Base-by-base conservation (phyloP, 2,888 invertebrate genomes). In the Acanthosepion lycidas region DNA sequence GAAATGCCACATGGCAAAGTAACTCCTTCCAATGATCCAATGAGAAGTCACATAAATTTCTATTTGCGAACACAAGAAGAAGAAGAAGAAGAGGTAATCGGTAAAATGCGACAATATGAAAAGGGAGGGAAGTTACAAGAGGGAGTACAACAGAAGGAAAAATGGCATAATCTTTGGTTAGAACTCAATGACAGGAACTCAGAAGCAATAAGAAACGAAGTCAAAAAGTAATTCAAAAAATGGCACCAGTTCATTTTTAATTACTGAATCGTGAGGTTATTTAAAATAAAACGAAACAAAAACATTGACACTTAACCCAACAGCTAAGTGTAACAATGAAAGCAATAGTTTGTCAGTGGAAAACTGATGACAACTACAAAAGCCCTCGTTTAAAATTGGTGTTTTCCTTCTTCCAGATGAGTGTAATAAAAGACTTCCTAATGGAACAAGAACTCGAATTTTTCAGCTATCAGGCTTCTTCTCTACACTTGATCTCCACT, bases 11-110 rank as follows among this genome's bases (percentile, higher is more conserved):
- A 64, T 0, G 97, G 97, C 6, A 96, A 96, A 94, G 96, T 97
- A 91, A 97, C 96, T 95, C 95, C 96, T 55, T 96, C 95, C 95
- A 97, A 97, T 95, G 96, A 97, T 92, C 97, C 97, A 18, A 95
- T 97, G 96, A 95, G 97, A 49, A 96, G 95, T 55, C 96, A 97
- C 95, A 96, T 96, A 33, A 96, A 96, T 95, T 97, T 97, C 96
- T 96, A 97, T 94, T 96, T 97, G 95, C 95, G 96, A 53, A 97
- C 97, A 26, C 96, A n/a, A n/a, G n/a, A 97, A 94, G 95, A 97
- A 95, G 97, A 97, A 94, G 97, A 97, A 94, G 95, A 96, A 91
- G 96, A 96, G 64, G 95, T 96, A 94, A 95, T 93, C 26, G 33
- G 6, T 42, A n/a, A 93, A 53, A 93, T 93, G 93, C n/a, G 18